These are phyloP conservation scores for Lepus oiostolus DNA, from an alignment of 2,797 vertebrate species.

Conservation along the genomic window DNA sequence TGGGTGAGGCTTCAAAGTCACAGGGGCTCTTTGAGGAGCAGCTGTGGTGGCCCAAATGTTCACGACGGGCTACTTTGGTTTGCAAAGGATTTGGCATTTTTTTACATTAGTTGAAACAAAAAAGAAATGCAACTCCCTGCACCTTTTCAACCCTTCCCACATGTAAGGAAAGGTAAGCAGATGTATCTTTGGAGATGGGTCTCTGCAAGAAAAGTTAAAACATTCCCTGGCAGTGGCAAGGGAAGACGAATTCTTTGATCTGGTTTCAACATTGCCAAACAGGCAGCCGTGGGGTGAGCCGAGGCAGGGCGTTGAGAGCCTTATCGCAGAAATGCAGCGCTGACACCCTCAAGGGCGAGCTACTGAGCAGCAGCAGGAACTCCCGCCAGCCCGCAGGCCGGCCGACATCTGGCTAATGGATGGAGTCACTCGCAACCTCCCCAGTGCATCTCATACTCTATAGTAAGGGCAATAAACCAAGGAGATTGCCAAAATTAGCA, in stretches of 20 bases:
- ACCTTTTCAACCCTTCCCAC: constrained; percentile 15
- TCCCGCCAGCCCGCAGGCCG: not conserved
- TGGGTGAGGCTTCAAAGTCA: not conserved
- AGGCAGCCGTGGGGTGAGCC: not conserved
- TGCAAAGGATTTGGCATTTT: not conserved
- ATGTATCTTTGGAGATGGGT: not conserved
- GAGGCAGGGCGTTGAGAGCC: not conserved
- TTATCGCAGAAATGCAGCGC: not conserved
- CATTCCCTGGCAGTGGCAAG: constrained; percentile 4
- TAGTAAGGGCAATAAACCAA: not conserved
- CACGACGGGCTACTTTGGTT: not conserved
- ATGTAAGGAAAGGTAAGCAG: not conserved
- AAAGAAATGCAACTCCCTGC: not conserved
- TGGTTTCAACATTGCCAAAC: not conserved
- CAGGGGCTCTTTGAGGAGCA: not conserved
- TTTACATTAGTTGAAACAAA: not conserved
- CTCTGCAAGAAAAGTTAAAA: constrained; percentile 32
- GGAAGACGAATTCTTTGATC: constrained; percentile 1
- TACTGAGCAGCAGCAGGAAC: not conserved
- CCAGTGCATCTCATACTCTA: not conserved
- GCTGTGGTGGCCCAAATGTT: not conserved
- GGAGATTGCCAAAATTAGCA: constrained; percentile 52
- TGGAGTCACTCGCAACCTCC: not conserved
- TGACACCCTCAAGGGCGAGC: not conserved
- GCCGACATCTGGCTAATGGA: not conserved